Conservation (phyloP, 2,113 vertebrate species). For the Nothocercus julius region DNA sequence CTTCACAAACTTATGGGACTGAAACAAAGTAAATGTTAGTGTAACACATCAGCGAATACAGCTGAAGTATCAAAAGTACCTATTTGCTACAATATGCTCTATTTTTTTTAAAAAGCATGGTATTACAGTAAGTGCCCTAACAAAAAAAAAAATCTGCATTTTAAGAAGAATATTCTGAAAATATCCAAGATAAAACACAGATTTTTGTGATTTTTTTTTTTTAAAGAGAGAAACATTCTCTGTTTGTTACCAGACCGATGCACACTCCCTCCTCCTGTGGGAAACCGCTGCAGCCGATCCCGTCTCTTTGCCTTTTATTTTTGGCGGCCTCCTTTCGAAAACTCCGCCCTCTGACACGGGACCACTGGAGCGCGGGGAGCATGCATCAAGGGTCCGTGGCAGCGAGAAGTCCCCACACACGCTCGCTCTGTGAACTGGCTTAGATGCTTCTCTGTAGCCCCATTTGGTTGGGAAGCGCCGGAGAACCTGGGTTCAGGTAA, state of each 20-base stretch:
- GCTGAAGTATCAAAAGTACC: slow-evolving; percentile 35
- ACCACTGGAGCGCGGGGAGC: slow-evolving; percentile 89
- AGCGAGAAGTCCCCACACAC: slow-evolving; percentile 88
- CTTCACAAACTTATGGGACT: slow-evolving; percentile 13
- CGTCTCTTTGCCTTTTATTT: slow-evolving; percentile 89
- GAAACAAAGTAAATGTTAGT: slow-evolving; percentile 74
- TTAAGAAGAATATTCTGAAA: slow-evolving; percentile 83
- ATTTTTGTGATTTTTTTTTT: slow-evolving; percentile 77
- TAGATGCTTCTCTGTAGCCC: slow-evolving; percentile 87
- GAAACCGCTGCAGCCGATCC: slow-evolving; percentile 89
- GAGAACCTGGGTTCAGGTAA: slow-evolving; percentile 86
- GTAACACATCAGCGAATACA: slow-evolving; percentile 67
- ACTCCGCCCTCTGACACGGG: slow-evolving; percentile 88
- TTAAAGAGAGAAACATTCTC: slow-evolving; percentile 83
- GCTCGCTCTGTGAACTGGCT: slow-evolving; percentile 88
- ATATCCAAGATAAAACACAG: slow-evolving; percentile 87
- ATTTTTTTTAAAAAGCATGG: slow-evolving; percentile 19
- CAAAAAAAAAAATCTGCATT: slow-evolving; percentile 82
- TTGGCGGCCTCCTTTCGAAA: slow-evolving; percentile 89
- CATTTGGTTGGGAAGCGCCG: slow-evolving; percentile 85
- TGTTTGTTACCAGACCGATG: slow-evolving; percentile 90
- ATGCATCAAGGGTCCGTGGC: slow-evolving; percentile 90
- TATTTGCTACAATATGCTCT: slow-evolving; percentile 50
- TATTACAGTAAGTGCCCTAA: slow-evolving; percentile 67
- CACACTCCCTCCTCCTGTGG: slow-evolving; percentile 90